Conservation (phyloP, 1,140 invertebrate species). For the Drosophila neocordata region DNA sequence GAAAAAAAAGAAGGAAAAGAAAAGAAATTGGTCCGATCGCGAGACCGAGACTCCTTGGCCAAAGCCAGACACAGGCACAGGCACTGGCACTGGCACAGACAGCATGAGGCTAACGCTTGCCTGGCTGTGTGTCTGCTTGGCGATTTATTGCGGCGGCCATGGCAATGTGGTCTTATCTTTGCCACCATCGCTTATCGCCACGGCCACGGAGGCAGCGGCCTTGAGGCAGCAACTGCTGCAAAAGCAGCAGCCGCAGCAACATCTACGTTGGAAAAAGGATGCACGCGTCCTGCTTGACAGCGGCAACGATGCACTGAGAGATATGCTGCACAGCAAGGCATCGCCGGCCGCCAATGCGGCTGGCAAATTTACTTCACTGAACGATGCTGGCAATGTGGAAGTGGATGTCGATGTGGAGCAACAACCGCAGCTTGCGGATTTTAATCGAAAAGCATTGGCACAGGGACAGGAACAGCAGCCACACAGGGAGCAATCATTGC, state of each 20-base stretch:
- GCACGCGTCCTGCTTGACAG: conserved; percentile 75
- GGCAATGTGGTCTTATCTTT: conserved; percentile 79
- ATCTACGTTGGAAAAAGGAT: conserved; percentile 67
- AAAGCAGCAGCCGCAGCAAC: conserved; percentile 27
- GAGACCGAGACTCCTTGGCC: conserved; percentile 23
- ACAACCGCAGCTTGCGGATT: conserved; percentile 51
- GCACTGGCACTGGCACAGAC: conserved; percentile 26
- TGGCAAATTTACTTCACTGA: conserved; percentile 32
- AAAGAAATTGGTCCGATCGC: conserved; percentile 60
- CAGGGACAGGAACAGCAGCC: conserved; percentile 11
- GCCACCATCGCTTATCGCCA: conserved; percentile 82
- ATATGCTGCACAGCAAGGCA: conserved; percentile 51
- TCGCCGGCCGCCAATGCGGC: conserved; percentile 18
- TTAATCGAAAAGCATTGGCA: conserved; percentile 68
- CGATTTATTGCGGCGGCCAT: conserved; percentile 79
- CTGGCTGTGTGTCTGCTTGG: conserved; percentile 72
- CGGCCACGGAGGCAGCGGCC: conserved; percentile 72
- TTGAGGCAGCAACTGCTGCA: conserved; percentile 51
- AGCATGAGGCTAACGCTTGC: conserved; percentile 79
- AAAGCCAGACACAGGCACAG: conserved; percentile 13
- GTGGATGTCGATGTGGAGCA: conserved; percentile 35
- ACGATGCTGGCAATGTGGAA: conserved; percentile 6
- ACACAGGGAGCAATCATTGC: conserved; percentile 58
- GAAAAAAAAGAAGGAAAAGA: conserved; percentile 18
- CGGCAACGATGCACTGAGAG: conserved; percentile 47